Evolutionary conservation across 2,888 invertebrate genomes (phyloP), one percentile per base, ranked within the genome.

Genomic region (Troides aeacus): DNA sequence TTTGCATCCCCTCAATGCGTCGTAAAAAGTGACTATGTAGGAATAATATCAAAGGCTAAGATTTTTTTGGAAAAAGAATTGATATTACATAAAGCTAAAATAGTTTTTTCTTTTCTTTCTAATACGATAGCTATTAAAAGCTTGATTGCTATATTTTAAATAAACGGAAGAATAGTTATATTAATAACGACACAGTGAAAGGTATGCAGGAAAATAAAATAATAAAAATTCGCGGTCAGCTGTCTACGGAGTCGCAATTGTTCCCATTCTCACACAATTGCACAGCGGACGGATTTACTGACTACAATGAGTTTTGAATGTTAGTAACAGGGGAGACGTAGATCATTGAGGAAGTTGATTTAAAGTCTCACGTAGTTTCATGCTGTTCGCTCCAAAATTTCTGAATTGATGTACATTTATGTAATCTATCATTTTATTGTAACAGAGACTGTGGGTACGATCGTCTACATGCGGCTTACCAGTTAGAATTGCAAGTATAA

Each of bases 181-280:
- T 57, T 62, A 24, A 67, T 39, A 50, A 50, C 18, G 42, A 57
- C n/a, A 10, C 15, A 24, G 63, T 63, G 68, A 64, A 64, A 63
- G 63, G 67, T 46, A 59, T 60, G 15, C 39, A 24, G 60, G 30
- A 64, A 64, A 64, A 69, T 53, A 53, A 66, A 57, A 56, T 30
- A 58, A 61, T 62, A 69, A 70, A 70, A 69, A 66, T 39, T 70
- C 62, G 65, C 62, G 70, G 70, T 70, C 70, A 66, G 23, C 23
- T 69, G 62, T 58, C 62, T 63, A 63, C 50, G n/a, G 50, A 65
- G 50, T 50, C 70, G 62, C 62, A 70, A 70, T 66, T 62, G 70
- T 66, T 59, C 70, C 53, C 70, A 70, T 70, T 70, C 70, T 63
- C 70, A 70, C 70, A 66, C 39, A 66, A 66, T 70, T 70, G 66